Evolutionary conservation across 2,113 vertebrate genomes (phyloP), one percentile per base, ranked within the genome.

Genomic region (Smithornis capensis): DNA sequence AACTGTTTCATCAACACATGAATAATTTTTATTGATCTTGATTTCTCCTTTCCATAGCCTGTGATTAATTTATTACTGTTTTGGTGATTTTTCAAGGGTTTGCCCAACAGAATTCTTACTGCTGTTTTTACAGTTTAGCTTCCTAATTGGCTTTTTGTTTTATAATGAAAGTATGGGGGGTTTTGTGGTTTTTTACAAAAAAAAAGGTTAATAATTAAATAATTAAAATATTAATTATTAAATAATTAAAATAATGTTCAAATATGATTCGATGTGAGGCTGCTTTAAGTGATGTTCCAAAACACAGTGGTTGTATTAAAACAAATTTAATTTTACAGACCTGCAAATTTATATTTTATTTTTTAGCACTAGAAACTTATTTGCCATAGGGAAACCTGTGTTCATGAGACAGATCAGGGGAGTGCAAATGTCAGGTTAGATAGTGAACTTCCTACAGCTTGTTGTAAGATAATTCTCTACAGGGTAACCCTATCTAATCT

Each of bases 71-170:
- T 69, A 19, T 69, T 83, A n/a, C 21, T 92, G 16, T 53, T 92
- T 47, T 55, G 24, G n/a, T 85, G 57, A 85, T 79, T 16, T 87
- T 82, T 93, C 37, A 59, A 68, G 53, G 29, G 40, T 85, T 93
- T 71, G 7, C 31, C 65, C 3, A 7, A 27, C 19, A 69, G 28
- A 79, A 80, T 91, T 87, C 42, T 73, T 38, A 52, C 0, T 0
- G 1, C 3, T 44, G 1, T 76, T 87, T 90, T 80, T 44, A 77
- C 19, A 53, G 22, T 71, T 87, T 62, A 35, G 18, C 56, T 85
- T 90, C 70, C 49, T 56, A 52, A 24, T 8, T 53, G 31, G 6
- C 40, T 76, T 90, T 85, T 49, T 87, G 8, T 56, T 55, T 82
- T 49, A 76, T 59, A 90, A 79, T 38, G 16, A 57, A 85, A 80